These are phyloP conservation scores for Chionoecetes opilio DNA, from an alignment of 1,140 invertebrate species.

Conservation along the genomic window DNA sequence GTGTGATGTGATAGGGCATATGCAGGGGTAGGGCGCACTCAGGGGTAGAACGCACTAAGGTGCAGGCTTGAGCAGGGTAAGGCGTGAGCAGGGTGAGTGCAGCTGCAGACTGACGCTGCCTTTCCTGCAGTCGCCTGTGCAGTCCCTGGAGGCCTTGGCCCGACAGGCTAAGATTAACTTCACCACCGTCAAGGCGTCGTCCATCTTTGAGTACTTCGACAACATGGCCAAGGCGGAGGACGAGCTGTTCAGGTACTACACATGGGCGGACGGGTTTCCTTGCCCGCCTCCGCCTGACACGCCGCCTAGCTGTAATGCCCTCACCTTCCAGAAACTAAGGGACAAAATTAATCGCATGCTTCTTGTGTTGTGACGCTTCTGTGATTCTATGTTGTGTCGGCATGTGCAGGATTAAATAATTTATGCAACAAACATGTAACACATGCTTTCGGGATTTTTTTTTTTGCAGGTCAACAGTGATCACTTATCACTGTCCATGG, in stretches of 20 bases:
- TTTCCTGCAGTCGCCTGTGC: conserved; percentile 89
- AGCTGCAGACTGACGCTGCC: conserved; percentile 33
- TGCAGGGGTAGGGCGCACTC: background rate
- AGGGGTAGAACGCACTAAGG: background rate
- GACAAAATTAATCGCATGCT: too few relatives aligned
- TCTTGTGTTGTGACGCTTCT: too few relatives aligned
- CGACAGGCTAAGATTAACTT: conserved; percentile 95
- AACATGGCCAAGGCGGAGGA: conserved; percentile 97
- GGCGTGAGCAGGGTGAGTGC: background rate
- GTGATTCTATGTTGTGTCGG: too few relatives aligned
- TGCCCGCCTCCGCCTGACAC: background rate
- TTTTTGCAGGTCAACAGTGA: too few relatives aligned
- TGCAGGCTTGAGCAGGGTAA: background rate
- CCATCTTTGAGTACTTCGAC: conserved; percentile 93
- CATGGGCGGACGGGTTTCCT: background rate
- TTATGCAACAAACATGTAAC: too few relatives aligned
- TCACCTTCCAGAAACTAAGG: too few relatives aligned
- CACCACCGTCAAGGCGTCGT: conserved; percentile 92
- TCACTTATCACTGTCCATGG: too few relatives aligned
- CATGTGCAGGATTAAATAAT: too few relatives aligned
- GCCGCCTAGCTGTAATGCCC: background rate
- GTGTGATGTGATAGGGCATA: too few relatives aligned
- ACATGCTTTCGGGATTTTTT: too few relatives aligned
- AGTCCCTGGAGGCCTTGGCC: conserved; percentile 93
- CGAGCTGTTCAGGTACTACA: conserved; percentile 90